Evolutionary conservation across 2,113 vertebrate genomes (phyloP).

Genomic region (Litocranius walleri): DNA sequence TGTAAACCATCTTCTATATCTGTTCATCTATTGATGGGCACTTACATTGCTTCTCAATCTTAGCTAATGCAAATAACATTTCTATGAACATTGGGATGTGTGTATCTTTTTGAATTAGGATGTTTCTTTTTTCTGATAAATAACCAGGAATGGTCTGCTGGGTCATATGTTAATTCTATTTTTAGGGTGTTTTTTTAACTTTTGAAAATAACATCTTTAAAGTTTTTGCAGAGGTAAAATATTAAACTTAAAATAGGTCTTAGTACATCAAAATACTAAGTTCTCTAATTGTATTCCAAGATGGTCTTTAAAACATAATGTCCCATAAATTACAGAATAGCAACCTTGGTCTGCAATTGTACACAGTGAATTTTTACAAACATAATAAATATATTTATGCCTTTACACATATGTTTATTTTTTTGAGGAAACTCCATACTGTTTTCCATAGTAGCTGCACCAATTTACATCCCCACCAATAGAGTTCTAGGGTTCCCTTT

Average conservation of each 20-base stretch:
- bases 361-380: conserved; percentile 90
- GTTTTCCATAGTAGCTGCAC: neutral
- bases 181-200: conserved; percentile 8
- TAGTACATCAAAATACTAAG: conserved; percentile 91
- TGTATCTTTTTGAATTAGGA: neutral
- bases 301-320: conserved; percentile 86
- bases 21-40: neutral
- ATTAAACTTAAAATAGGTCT: conserved; percentile 91
- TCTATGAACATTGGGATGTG: neutral
- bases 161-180: neutral
- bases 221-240: conserved; percentile 92
- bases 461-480: neutral
- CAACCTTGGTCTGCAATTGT: conserved; percentile 89
- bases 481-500: neutral
- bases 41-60: neutral
- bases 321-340: conserved; percentile 88
- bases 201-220: conserved; percentile 91
- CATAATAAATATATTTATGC: conserved; percentile 91
- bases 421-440: neutral
- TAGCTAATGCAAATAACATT: neutral
- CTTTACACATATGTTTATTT: conserved; percentile 79
- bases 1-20: neutral
- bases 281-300: conserved; percentile 89
- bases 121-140: neutral
- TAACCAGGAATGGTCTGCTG: neutral